phyloP scores from a whole-genome alignment of 2,888 invertebrate genomes.

The Zele albiditarsus region DNA sequence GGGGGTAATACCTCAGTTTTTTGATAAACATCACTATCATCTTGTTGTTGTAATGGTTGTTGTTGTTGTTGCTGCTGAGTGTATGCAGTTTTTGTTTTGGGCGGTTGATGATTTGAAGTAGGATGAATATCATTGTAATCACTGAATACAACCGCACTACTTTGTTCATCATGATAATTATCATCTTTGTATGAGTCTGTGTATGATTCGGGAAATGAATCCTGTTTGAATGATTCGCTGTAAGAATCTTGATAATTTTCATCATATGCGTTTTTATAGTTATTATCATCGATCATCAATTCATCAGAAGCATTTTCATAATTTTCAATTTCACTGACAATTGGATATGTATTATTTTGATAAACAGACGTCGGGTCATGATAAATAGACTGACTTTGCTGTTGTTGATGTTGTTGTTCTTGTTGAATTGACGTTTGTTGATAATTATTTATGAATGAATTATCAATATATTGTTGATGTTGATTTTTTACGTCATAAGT shows the following conservation, averaged over 20 bases:
- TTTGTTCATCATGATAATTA: slow-evolving; percentile 52
- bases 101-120: slow-evolving; percentile 57
- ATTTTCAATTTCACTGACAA: slow-evolving; percentile 57
- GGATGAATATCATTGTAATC: slow-evolving; percentile 55
- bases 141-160: slow-evolving; percentile 19
- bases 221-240: slow-evolving; percentile 51
- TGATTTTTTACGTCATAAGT: not conserved
- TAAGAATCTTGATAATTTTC: slow-evolving; percentile 43
- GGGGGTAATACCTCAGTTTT: slow-evolving; percentile 39
- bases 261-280: slow-evolving; percentile 54
- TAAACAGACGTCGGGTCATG: slow-evolving; percentile 52
- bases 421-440: slow-evolving; percentile 48
- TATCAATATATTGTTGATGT: slow-evolving; percentile 43
- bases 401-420: slow-evolving; percentile 25
- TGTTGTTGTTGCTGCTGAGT: slow-evolving; percentile 60
- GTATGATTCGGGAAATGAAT: slow-evolving; percentile 50
- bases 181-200: slow-evolving; percentile 60
- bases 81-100: slow-evolving; percentile 58
- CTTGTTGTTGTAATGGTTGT: slow-evolving; percentile 55
- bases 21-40: slow-evolving; percentile 58
- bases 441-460: slow-evolving; percentile 52
- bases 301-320: slow-evolving; percentile 49
- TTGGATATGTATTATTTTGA: slow-evolving; percentile 62
- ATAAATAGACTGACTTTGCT: slow-evolving; percentile 50
- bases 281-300: slow-evolving; percentile 59